Percentiles rank a stretch among this genome's conserved stretches.
phyloP scores from a whole-genome alignment of 1,140 invertebrate genomes.

The Melitaea cinxia region DNA sequence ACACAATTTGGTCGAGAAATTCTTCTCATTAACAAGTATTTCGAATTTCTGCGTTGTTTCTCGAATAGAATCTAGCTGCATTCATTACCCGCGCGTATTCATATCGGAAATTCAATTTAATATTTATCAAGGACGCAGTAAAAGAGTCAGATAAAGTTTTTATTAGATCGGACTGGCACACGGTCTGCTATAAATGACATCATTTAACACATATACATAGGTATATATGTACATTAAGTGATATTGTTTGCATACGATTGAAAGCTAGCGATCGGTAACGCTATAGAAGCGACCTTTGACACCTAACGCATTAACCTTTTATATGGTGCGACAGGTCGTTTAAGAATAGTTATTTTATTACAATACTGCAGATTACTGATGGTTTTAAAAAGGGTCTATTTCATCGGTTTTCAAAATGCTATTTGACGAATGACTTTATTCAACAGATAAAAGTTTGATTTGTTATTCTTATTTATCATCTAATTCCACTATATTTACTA shows the following conservation, averaged over 20 bases:
- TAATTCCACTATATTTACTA: too few species aligned
- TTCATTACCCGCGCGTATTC: slow-evolving; percentile 1
- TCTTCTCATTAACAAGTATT: background rate
- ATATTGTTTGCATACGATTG: slow-evolving; percentile 9
- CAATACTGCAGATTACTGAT: too few species aligned
- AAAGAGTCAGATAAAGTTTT: slow-evolving; percentile 12
- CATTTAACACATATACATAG: background rate
- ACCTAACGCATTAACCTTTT: slow-evolving; percentile 7
- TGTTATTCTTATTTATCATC: too few species aligned
- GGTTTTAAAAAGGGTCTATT: too few species aligned
- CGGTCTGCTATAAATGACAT: slow-evolving; percentile 10
- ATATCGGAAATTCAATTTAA: slow-evolving; percentile 13
- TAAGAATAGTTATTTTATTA: too few species aligned
- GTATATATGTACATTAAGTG: background rate
- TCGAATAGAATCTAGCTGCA: background rate
- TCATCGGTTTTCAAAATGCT: background rate
- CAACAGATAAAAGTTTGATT: too few species aligned
- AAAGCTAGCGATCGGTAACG: slow-evolving; percentile 15
- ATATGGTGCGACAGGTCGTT: background rate
- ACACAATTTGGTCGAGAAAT: too few species aligned
- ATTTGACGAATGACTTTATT: too few species aligned
- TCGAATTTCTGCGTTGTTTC: background rate
- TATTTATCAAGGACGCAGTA: slow-evolving; percentile 3
- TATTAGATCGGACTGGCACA: slow-evolving; percentile 5
- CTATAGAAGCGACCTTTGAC: slow-evolving; percentile 8